phyloP scores from a whole-genome alignment of 2,797 vertebrate genomes.

The Schizopygopsis pylzovi region DNA sequence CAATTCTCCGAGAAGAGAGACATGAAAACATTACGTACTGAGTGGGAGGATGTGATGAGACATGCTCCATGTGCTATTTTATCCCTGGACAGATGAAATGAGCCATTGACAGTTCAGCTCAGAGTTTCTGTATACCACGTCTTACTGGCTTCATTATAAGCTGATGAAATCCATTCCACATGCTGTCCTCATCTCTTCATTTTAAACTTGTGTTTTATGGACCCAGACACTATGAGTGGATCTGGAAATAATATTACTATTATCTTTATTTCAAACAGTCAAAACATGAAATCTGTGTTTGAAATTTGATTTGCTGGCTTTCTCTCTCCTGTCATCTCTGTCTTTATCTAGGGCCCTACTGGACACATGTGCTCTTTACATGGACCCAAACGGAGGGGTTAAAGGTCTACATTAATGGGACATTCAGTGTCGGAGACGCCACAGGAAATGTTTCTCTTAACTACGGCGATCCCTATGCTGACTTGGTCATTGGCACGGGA shows the following conservation, averaged over 20 bases:
- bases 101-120: constrained; percentile 18
- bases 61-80: constrained; percentile 11
- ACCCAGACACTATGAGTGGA: not conserved
- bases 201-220: constrained; percentile 32
- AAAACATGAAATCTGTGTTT: constrained; percentile 4
- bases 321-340: not conserved
- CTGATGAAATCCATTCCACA: constrained; percentile 35
- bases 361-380: constrained; percentile 95
- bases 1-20: not conserved
- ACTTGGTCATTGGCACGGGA: constrained; percentile 81
- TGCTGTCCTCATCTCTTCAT: constrained; percentile 25
- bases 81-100: constrained; percentile 35
- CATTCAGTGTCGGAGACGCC: constrained; percentile 78
- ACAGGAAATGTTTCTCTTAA: constrained; percentile 76
- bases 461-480: constrained; percentile 80
- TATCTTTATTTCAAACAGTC: constrained; percentile 15
- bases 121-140: constrained; percentile 16
- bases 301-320: not conserved
- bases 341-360: constrained; percentile 82
- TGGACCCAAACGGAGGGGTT: constrained; percentile 88
- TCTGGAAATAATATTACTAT: constrained; percentile 39
- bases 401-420: constrained; percentile 92
- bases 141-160: constrained; percentile 31
- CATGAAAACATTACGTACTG: not conserved
- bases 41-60: constrained; percentile 6